Conservation (phyloP, 2,797 vertebrate species). For the Eulemur coronatus region DNA sequence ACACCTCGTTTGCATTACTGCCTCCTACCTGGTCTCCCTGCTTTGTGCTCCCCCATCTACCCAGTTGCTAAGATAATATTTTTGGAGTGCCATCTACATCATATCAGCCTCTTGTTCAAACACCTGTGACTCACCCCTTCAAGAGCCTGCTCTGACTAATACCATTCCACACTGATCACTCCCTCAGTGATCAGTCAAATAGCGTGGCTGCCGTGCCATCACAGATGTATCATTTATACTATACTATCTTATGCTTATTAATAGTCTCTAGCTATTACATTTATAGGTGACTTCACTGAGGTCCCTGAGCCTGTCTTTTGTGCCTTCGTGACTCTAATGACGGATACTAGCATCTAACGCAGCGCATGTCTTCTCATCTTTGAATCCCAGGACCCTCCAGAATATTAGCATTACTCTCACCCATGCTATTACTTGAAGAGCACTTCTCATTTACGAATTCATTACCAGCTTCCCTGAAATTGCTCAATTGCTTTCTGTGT, state of each 20-base stretch:
- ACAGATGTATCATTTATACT: conserved; percentile 1
- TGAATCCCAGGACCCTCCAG: not conserved
- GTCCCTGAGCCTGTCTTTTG: not conserved
- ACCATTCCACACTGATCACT: not conserved
- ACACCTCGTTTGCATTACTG: not conserved
- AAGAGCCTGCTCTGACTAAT: conserved; percentile 55
- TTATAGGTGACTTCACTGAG: not conserved
- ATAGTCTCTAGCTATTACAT: not conserved
- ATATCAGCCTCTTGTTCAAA: conserved; percentile 59
- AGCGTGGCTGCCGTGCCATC: not conserved
- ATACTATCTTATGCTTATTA: not conserved
- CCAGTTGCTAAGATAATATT: conserved; percentile 63
- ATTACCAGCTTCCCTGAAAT: not conserved
- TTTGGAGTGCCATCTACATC: conserved; percentile 47
- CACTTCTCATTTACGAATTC: not conserved
- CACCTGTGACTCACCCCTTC: conserved; percentile 53
- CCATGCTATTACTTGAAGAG: not conserved
- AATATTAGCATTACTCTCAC: not conserved
- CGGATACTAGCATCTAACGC: not conserved
- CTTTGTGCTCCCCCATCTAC: not conserved
- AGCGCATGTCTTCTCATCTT: not conserved
- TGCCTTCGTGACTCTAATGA: not conserved
- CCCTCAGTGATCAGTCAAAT: conserved; percentile 18
- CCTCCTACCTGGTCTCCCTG: conserved; percentile 45
- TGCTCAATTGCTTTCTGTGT: not conserved